Evolutionary conservation across 2,797 vertebrate genomes (phyloP), one percentile per base, ranked within the genome.

Genomic region (Betta splendens): DNA sequence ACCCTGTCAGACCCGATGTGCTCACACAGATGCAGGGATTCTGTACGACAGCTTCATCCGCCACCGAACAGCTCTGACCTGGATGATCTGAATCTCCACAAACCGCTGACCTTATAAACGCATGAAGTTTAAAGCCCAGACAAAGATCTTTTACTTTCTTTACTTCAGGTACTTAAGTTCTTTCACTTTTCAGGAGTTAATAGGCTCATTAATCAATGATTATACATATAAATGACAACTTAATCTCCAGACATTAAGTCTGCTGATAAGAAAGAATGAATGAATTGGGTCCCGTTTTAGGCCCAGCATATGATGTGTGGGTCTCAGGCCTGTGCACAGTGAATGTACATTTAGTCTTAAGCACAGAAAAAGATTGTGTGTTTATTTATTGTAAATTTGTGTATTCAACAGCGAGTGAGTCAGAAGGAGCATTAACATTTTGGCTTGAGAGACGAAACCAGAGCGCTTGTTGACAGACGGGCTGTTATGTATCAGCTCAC

Each of bases 11-110:
- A 58, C 25, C 31, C 33, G 35, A 75, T 50, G 61, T 39, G 40
- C 64, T 47, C 59, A 69, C 52, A 61, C 55, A 80, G 75, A 72
- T 67, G 58, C 50, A 8, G 42, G 32, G 51, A 53, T 60, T 57
- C 50, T 56, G 42, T 33, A n/a, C 64, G 69, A 56, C 68, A 67
- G 69, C 53, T 66, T 74, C 57, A 66, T 70, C 49, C 57, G 47
- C 44, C 59, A 61, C 33, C 44, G 29, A 9, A 31, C 3, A 12
- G 4, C 29, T 4, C 12, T 31, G 12, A 31, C 29, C 29, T 31
- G 29, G 29, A 31, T 31, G 29, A 12, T 31, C 29, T 31, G 8
- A 31, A 12, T 12, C 29, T 31, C 31, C 29, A 57, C 43, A 29
- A 18, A 71, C 59, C 59, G 65, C 22, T 35, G 15, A 12, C 32